Evolutionary conservation across 2,113 vertebrate genomes (phyloP).

Genomic region (Brachypodius melanocephalos): DNA sequence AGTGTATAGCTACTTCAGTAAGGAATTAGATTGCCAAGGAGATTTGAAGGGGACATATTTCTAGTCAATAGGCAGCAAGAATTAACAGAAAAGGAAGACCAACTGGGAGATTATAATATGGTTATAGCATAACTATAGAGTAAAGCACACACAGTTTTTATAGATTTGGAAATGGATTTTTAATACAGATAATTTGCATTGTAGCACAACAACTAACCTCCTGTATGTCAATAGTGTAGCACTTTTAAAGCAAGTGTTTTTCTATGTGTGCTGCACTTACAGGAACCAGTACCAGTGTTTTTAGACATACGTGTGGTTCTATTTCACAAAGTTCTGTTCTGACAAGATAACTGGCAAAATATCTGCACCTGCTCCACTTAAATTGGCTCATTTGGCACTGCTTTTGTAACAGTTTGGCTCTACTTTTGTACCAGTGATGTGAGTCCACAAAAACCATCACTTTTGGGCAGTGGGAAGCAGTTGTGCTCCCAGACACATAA

Average conservation of each 20-base stretch:
- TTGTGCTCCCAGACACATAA: background rate
- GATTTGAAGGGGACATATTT: background rate
- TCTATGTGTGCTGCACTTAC: background rate
- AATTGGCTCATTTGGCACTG: background rate
- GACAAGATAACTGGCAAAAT: background rate
- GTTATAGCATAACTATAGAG: background rate
- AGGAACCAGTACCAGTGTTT: background rate
- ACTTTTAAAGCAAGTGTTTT: background rate
- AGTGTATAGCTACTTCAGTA: background rate
- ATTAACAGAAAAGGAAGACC: background rate
- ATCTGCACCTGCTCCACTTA: background rate
- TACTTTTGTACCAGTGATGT: background rate
- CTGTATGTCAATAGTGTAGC: background rate
- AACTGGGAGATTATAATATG: background rate
- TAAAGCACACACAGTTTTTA: background rate
- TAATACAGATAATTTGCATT: background rate
- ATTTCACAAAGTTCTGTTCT: background rate
- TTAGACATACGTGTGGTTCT: fast-evolving
- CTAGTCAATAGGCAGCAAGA: background rate
- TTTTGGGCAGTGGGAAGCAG: background rate
- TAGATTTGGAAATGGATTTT: background rate
- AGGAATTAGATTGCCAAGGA: background rate
- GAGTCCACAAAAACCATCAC: background rate
- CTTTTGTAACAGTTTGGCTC: background rate
- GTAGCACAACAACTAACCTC: background rate